phyloP scores from a whole-genome alignment of 2,797 vertebrate genomes.

The Phoxinus dragarum region DNA sequence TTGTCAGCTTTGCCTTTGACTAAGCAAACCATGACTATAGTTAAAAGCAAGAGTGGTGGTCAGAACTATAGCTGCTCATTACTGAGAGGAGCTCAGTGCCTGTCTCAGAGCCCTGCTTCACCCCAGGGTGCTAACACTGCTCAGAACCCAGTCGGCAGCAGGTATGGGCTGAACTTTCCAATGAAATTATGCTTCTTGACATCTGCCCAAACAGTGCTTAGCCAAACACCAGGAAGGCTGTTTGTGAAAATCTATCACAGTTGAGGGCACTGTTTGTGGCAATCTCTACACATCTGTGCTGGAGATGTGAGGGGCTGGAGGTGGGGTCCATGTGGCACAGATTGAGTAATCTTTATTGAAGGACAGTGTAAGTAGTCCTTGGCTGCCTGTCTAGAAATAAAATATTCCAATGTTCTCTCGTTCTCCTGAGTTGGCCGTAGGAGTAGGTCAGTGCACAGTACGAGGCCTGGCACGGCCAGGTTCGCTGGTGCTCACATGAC shows the following conservation, averaged over 20 bases:
- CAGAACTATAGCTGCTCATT: constrained; percentile 52
- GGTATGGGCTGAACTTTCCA: constrained; percentile 58
- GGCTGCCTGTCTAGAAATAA: constrained; percentile 72
- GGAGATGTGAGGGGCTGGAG: constrained; percentile 44
- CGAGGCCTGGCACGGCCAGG: constrained; percentile 65
- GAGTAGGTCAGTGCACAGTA: constrained; percentile 73
- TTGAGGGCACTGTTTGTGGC: constrained; percentile 58
- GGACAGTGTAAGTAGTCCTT: constrained; percentile 70
- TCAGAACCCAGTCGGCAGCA: constrained; percentile 49
- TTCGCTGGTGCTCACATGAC: constrained; percentile 58
- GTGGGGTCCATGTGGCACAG: constrained; percentile 27
- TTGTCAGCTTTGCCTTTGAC: constrained; percentile 6
- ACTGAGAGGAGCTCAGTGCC: constrained; percentile 33
- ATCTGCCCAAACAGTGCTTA: constrained; percentile 68
- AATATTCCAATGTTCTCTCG: constrained; percentile 74
- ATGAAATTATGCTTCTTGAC: constrained; percentile 63
- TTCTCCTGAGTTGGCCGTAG: constrained; percentile 71
- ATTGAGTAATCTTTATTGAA: constrained; percentile 67
- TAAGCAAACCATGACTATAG: constrained; percentile 39
- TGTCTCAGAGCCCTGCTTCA: constrained; percentile 34
- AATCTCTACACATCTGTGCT: constrained; percentile 55
- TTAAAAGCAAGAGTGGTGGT: constrained; percentile 41
- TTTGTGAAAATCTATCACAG: constrained; percentile 62
- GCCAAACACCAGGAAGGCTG: constrained; percentile 64
- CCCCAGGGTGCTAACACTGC: constrained; percentile 49